Base-by-base conservation (phyloP, 2,113 vertebrate species). In the Gavia stellata region DNA sequence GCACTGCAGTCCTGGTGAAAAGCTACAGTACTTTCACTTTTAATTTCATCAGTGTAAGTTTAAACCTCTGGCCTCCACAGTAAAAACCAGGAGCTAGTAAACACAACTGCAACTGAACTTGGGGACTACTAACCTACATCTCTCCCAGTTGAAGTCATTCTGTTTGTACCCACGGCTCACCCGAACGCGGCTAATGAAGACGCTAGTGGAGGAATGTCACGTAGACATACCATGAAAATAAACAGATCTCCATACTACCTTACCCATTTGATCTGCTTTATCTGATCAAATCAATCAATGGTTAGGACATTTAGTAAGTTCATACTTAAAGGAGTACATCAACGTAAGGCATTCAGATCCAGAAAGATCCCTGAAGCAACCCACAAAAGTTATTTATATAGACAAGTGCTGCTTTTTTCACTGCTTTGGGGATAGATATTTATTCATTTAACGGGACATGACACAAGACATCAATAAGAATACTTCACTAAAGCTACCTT, bases 1-100 rank as follows among this genome's bases (percentile, higher is more conserved):
- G 29, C 81, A 90, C 58, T 45, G 84, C 42, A 50, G 66, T 67
- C 90, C 61, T 82, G 83, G 81, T 77, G 70, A 93, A 75, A 95
- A 93, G 34, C 61, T 94, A 91, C 86, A 84, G 70, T 25, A 67
- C 92, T 89, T 95, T 95, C 92, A 94, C 91, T 96, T 90, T n/a
- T 81, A n/a, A 92, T 96, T 94, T 72, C 66, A 84, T 94, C 97
- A 92, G 45, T 4, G 44, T 72, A 56, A 47, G 72, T 55, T 53
- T 62, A 91, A 95, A 95, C 49, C 49, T 70, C 89, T 50, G 74
- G 49, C 62, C 58, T 82, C 38, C 52, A 47, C 78, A 66, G 45
- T 45, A 70, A 91, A 89, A 91, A 85, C 65, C 58, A 77, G 61
- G 70, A 96, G 94, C 70, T 62, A 95, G 33, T 58, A 85, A 96